Evolutionary conservation across 2,888 invertebrate genomes (phyloP), one percentile per base, ranked within the genome.

Genomic region (Apamea epomidion): DNA sequence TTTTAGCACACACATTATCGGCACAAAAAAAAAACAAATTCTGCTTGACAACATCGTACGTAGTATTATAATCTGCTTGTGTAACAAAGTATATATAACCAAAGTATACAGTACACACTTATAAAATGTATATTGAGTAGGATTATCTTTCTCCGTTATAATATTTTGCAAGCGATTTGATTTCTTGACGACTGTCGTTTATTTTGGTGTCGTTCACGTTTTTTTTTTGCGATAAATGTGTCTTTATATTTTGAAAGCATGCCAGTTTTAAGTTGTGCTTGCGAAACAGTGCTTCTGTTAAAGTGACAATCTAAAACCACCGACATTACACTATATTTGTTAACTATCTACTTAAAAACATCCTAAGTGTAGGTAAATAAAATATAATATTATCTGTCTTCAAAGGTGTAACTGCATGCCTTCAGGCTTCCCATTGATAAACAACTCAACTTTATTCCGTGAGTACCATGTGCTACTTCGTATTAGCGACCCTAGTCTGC

Each of bases 151-250:
- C 42, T 54, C 37, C 45, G 25, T 42, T 72, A 48, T 58, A 62
- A 81, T 85, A 62, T 83, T 81, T 83, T 84, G 65, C 64, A 67
- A 75, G 29, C 75, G 67, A 83, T 76, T 62, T 48, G 8, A 85
- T 85, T 68, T 76, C n/a, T 62, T n/a, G 48, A 65, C n/a, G 21
- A 51, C 51, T 42, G 65, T 2, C 51, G 18, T 42, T 60, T 67
- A 62, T 51, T 74, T 76, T 60, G 37, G 12, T 21, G 54, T 1
- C n/a, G 7, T n/a, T 32, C 8, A 42, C 48, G 5, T 68, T 51
- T 10, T 69, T 42, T 54, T 68, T 37, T 69, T 69, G 10, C 12
- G 69, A 69, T 45, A 7, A 45, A 71, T 60, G 7, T 1, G 18
- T n/a, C 2, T 37, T n/a, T 60, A 60, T 18, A 54, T 71, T 51